These are phyloP conservation scores for Clangula hyemalis DNA, from an alignment of 2,797 vertebrate genomes.

Conservation along the genomic window DNA sequence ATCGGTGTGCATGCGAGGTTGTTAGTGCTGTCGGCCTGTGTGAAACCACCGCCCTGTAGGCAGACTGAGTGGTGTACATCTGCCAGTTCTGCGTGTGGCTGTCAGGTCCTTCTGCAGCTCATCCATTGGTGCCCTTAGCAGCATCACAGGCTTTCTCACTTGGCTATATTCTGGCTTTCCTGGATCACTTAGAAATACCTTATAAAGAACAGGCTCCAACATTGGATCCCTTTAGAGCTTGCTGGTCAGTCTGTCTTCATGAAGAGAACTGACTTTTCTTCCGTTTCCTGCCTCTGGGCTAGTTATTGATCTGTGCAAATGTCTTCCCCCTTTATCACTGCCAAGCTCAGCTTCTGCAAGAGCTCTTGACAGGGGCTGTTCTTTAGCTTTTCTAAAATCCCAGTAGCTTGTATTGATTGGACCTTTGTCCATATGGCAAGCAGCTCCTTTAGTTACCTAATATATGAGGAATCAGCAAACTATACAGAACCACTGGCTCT, in stretches of 20 bases:
- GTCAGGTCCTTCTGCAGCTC: background rate
- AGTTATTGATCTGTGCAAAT: background rate
- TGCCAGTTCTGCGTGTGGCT: background rate
- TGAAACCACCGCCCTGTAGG: accelerated
- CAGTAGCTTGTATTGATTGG: background rate
- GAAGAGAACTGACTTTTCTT: background rate
- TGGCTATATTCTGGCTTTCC: background rate
- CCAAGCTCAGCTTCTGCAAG: background rate
- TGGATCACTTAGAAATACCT: background rate
- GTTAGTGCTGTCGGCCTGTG: background rate
- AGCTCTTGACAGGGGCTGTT: background rate
- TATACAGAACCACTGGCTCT: background rate
- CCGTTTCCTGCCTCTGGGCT: background rate
- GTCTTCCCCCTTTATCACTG: background rate
- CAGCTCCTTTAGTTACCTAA: background rate
- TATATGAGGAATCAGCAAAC: background rate
- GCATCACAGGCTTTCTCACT: background rate
- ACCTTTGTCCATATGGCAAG: background rate
- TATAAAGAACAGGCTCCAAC: background rate
- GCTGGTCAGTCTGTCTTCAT: background rate
- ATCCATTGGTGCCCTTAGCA: background rate
- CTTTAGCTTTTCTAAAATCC: background rate
- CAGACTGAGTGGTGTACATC: background rate
- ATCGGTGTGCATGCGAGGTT: accelerated
- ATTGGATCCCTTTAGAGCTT: background rate